These are phyloP conservation scores for Antheraea yamamai DNA, from an alignment of 2,888 invertebrate species.

Conservation along the genomic window DNA sequence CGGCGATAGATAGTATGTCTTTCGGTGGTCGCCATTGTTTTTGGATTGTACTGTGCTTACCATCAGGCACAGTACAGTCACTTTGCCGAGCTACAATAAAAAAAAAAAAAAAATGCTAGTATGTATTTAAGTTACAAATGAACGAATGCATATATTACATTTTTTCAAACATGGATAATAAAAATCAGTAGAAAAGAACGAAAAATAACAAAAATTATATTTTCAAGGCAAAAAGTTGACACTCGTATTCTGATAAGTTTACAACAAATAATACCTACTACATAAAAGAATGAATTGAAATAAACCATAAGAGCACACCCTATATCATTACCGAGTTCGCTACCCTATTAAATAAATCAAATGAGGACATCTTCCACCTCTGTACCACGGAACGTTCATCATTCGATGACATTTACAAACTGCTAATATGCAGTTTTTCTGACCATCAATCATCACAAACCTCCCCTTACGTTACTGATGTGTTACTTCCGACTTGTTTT, in stretches of 20 bases:
- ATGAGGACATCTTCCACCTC: slow-evolving; percentile 56
- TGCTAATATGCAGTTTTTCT: slow-evolving; percentile 53
- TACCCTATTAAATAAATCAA: slow-evolving; percentile 50
- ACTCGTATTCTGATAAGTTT: background rate
- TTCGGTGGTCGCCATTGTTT: too few species aligned
- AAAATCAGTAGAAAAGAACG: too few species aligned
- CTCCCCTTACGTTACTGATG: slow-evolving; percentile 46
- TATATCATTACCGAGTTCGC: slow-evolving; percentile 16
- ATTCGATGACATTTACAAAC: slow-evolving; percentile 56
- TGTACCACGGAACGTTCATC: slow-evolving; percentile 51
- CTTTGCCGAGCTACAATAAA: too few species aligned
- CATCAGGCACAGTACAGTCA: too few species aligned
- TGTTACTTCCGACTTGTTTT: slow-evolving; percentile 32
- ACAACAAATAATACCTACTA: background rate
- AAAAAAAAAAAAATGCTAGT: too few species aligned
- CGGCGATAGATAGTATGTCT: too few species aligned
- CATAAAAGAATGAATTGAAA: background rate
- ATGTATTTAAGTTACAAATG: too few species aligned
- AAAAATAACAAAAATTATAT: background rate
- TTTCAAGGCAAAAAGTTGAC: background rate
- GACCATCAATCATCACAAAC: slow-evolving; percentile 59
- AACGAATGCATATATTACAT: too few species aligned
- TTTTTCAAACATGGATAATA: too few species aligned
- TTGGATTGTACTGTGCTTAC: too few species aligned
- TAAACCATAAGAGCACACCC: background rate